Evolutionary conservation across 2,888 invertebrate species (phyloP).

Genomic region (Tuberolachnus salignus): DNA sequence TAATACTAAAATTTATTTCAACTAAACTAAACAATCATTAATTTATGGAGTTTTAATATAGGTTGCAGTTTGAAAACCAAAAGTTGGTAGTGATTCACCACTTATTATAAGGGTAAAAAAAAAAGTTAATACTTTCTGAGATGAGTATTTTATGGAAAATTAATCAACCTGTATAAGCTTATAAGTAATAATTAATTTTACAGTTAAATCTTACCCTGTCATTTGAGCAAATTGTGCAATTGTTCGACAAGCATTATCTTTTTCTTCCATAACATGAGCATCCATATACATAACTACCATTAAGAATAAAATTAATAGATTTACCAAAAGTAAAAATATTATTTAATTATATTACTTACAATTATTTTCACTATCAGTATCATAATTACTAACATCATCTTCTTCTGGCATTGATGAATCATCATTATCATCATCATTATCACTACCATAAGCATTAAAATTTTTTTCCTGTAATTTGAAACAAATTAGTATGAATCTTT

Average conservation of each 20-base stretch:
- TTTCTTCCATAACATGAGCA: conserved; percentile 52
- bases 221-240: conserved; percentile 42
- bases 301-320: conserved; percentile 3
- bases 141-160: no score
- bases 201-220: conserved; percentile 24
- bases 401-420: conserved; percentile 28
- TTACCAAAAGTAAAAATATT: neutral
- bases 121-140: no score
- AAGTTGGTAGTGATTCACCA: no score
- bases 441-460: conserved; percentile 42
- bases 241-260: conserved; percentile 45
- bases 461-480: conserved; percentile 28
- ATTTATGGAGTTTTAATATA: no score
- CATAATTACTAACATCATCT: conserved; percentile 1
- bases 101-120: no score
- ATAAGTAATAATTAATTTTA: neutral
- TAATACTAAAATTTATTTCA: neutral
- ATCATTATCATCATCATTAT: conserved; percentile 43
- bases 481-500: neutral
- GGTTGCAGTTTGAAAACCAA: no score
- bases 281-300: conserved; percentile 35
- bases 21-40: no score
- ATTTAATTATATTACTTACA: neutral
- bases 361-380: conserved; percentile 30
- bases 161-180: no score